These are phyloP conservation scores for Cryptomyrus ogoouensis DNA, from an alignment of 2,113 vertebrate genomes.

Conservation along the genomic window DNA sequence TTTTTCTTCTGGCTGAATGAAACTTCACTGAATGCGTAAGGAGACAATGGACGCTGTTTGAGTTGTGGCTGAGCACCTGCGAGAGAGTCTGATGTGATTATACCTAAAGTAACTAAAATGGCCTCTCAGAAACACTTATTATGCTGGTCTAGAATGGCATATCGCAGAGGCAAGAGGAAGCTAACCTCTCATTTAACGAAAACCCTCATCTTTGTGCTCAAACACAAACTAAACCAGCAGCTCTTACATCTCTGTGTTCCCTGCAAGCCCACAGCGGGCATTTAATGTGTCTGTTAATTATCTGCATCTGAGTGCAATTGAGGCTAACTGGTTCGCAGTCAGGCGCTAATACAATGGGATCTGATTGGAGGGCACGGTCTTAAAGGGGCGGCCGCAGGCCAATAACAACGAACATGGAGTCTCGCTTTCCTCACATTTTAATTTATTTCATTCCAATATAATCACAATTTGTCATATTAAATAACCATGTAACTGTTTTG, in stretches of 20 bases:
- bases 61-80: neutral
- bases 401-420: neutral
- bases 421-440: neutral
- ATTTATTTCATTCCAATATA: neutral
- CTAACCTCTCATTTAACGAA: neutral
- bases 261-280: neutral
- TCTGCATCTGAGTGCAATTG: neutral
- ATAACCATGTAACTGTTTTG: neutral
- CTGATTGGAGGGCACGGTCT: neutral
- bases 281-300: conserved; percentile 8
- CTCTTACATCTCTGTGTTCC: neutral
- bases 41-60: neutral
- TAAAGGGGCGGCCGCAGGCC: neutral
- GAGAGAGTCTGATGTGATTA: neutral
- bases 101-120: neutral
- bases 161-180: neutral
- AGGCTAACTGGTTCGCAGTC: neutral
- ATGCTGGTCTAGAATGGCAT: neutral
- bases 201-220: neutral
- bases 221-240: neutral
- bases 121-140: neutral
- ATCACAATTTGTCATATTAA: neutral
- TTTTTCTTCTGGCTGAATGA: neutral
- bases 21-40: neutral
- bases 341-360: neutral